These are phyloP conservation scores for Cynodonichthys magdalenae DNA, from an alignment of 2,797 vertebrate species.

Conservation along the genomic window DNA sequence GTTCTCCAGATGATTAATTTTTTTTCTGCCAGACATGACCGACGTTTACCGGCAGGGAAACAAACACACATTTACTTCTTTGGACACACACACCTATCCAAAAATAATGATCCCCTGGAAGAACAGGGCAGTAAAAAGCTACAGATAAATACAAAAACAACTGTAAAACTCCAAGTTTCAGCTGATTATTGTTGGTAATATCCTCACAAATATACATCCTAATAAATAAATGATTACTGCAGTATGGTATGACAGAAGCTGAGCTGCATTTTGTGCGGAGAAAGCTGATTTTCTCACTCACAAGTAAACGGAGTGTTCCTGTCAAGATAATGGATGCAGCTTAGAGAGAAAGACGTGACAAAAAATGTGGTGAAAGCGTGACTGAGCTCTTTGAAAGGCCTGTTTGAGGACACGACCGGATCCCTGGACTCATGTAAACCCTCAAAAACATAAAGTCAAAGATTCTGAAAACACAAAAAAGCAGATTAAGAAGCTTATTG, in stretches of 20 bases:
- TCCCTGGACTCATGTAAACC: conserved; percentile 13
- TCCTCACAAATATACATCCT: conserved; percentile 4
- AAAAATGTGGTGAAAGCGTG: conserved; percentile 13
- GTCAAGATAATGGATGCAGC: conserved; percentile 37
- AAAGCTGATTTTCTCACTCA: conserved; percentile 25
- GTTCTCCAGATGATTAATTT: conserved; percentile 52
- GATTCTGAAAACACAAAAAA: neutral
- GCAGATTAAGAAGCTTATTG: neutral
- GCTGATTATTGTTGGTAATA: conserved; percentile 9
- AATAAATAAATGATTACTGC: conserved; percentile 1
- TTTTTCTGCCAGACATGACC: conserved; percentile 44
- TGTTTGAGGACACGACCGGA: conserved; percentile 12
- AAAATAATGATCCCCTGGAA: conserved; percentile 48
- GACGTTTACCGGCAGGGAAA: conserved; percentile 27
- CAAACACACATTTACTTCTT: conserved; percentile 13
- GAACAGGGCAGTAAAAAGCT: conserved; percentile 17
- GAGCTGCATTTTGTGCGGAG: conserved; percentile 18
- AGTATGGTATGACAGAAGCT: conserved; percentile 10
- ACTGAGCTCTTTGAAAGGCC: conserved; percentile 28
- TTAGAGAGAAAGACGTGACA: conserved; percentile 14
- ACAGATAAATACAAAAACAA: neutral
- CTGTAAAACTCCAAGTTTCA: neutral
- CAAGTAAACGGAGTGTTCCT: conserved; percentile 43
- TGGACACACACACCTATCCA: conserved; percentile 38
- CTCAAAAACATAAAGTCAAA: conserved; percentile 6